Evolutionary conservation across 1,140 invertebrate genomes (phyloP).

Genomic region (Andrena cerasifolii): DNA sequence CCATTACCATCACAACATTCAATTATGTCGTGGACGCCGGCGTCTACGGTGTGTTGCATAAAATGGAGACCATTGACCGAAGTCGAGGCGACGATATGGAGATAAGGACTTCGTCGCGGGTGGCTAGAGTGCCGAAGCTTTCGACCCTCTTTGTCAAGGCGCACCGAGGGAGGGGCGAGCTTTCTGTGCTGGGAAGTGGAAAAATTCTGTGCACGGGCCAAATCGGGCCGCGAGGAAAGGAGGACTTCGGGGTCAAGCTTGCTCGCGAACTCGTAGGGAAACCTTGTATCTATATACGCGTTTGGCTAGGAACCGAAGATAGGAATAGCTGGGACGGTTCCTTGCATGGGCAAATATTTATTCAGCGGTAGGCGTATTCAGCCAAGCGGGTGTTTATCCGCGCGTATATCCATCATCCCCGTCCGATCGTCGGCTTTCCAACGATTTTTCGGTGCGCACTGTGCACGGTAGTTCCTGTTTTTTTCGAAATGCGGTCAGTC

Average conservation of each 20-base stretch:
- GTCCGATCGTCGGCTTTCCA: slow-evolving; percentile 48
- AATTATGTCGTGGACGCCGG: no score
- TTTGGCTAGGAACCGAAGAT: slow-evolving; percentile 60
- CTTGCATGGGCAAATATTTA: slow-evolving; percentile 76
- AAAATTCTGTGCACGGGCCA: no score
- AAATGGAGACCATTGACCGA: no score
- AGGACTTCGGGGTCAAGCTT: slow-evolving; percentile 13
- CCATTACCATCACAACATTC: no score
- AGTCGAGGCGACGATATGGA: no score
- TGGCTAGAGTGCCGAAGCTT: background rate
- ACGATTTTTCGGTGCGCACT: slow-evolving; percentile 61
- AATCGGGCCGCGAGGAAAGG: background rate
- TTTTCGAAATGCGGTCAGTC: background rate
- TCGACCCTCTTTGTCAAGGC: background rate
- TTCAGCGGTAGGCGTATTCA: slow-evolving; percentile 70
- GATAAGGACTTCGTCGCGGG: no score
- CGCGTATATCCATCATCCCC: slow-evolving; percentile 71
- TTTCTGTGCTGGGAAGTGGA: no score
- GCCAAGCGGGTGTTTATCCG: slow-evolving; percentile 70
- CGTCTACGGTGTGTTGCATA: no score
- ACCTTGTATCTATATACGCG: slow-evolving; percentile 23
- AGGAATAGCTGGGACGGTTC: slow-evolving; percentile 66
- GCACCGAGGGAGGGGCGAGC: no score
- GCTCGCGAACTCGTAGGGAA: background rate
- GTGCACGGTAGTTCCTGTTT: background rate